Evolutionary conservation across 1,140 invertebrate species (phyloP), one percentile per base, ranked within the genome.

Genomic region (Pseudoatta argentina): DNA sequence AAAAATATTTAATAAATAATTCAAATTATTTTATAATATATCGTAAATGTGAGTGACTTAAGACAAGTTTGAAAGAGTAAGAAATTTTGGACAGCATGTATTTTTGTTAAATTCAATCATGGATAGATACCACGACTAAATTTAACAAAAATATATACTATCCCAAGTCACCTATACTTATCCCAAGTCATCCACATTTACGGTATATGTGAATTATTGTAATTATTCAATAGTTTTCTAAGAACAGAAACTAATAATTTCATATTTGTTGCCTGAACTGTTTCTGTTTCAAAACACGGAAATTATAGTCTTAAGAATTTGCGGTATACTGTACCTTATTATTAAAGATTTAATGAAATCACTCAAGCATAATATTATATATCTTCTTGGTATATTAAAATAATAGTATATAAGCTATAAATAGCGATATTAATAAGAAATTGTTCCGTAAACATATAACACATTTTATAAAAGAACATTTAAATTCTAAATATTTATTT

Each of bases 301-400:
- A 78, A 51, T 66, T 78, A 48, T 51, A 30, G 24, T 64, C 39
- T 78, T 64, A n/a, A 34, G 21, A 77, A 5, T 48, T 64, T 64
- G 34, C 10, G 24, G n/a, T 16, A 77, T 2, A 44, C 1, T 10
- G 14, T 57, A 48, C 5, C 18, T 51, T 14, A 12, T 8, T 79
- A 51, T 34, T 78, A 64, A 77, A 78, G 44, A 12, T 27, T 78
- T 34, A 51, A 53, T 34, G 30, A 79, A 67, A 8, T 67, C 55
- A 14, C 4, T 8, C 44, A 21, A 27, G 34, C 24, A 12, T 69
- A 51, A 7, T 53, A 39, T 39, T 39, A 27, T 48, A 53, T 53
- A 12, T 48, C 3, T 61, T 64, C 55, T 57, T 57, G 1, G 8
- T 57, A 57, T n/a, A 24, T 63, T 76, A 39, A 59, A 64, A 48